These are phyloP conservation scores for Buathra laborator DNA, from an alignment of 2,888 invertebrate genomes.

Conservation along the genomic window DNA sequence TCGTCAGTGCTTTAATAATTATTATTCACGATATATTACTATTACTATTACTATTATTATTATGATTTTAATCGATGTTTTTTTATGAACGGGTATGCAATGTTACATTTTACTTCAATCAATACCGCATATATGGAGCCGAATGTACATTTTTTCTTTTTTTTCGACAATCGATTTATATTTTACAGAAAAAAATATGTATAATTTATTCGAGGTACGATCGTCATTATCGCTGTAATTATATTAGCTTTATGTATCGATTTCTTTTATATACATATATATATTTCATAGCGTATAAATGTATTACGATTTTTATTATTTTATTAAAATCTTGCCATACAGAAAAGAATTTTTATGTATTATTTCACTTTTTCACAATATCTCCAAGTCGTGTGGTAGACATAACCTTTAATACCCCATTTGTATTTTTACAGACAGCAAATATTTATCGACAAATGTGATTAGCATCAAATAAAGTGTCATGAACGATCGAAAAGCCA, in stretches of 20 bases:
- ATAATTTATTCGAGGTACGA: slow-evolving; percentile 72
- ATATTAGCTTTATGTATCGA: slow-evolving; percentile 74
- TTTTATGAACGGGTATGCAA: slow-evolving; percentile 58
- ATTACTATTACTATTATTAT: slow-evolving; percentile 46
- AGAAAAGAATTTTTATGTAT: slow-evolving; percentile 28
- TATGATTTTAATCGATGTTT: slow-evolving; percentile 44
- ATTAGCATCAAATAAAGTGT: slow-evolving; percentile 49
- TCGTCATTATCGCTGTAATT: slow-evolving; percentile 70
- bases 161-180: slow-evolving; percentile 62
- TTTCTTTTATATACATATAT: slow-evolving; percentile 72
- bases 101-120: slow-evolving; percentile 41
- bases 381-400: slow-evolving; percentile 28
- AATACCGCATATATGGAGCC: slow-evolving; percentile 35
- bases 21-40: slow-evolving; percentile 59
- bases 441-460: slow-evolving; percentile 44
- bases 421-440: slow-evolving; percentile 62
- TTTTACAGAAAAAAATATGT: slow-evolving; percentile 66
- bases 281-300: slow-evolving; percentile 73
- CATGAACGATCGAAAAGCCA: slow-evolving; percentile 37
- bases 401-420: slow-evolving; percentile 48
- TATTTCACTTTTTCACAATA: slow-evolving; percentile 30
- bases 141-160: slow-evolving; percentile 73
- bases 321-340: slow-evolving; percentile 80
- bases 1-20: slow-evolving; percentile 71
- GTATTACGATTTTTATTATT: slow-evolving; percentile 75